A percentile compares a stretch with the other conserved stretches of the same genome.
Evolutionary conservation across 2,888 invertebrate genomes (phyloP).

Genomic region (Drosophila borborema): DNA sequence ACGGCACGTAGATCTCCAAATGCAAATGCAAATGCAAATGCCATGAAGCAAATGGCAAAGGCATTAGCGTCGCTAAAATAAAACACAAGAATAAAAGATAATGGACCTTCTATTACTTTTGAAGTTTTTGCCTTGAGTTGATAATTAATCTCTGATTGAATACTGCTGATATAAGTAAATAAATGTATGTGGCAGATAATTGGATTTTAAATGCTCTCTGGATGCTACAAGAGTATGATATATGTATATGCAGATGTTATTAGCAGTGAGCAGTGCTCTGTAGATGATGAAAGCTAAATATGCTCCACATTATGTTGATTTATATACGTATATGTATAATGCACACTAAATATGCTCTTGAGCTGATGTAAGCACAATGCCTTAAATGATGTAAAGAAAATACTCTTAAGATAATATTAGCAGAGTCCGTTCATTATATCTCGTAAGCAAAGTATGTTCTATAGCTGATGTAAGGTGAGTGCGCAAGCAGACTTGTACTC

Average conservation of each 20-base stretch:
- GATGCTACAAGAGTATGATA: no score
- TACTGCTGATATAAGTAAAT: not conserved
- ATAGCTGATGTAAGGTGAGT: not conserved
- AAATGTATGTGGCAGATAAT: not conserved
- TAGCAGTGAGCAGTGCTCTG: not conserved
- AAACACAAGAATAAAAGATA: not conserved
- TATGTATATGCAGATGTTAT: not conserved
- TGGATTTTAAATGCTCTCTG: no score
- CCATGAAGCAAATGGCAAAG: conserved; percentile 4
- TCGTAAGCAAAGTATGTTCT: not conserved
- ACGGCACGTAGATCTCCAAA: conserved; percentile 58
- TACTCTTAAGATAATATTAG: not conserved
- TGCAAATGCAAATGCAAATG: conserved; percentile 5
- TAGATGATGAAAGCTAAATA: no score
- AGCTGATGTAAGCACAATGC: not conserved
- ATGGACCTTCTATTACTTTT: not conserved
- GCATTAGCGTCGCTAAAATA: not conserved
- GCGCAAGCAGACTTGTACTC: not conserved
- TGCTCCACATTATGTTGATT: no score
- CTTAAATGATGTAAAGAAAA: no score
- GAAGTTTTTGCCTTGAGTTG: not conserved
- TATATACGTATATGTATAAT: no score
- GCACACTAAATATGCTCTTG: not conserved
- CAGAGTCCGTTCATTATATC: not conserved
- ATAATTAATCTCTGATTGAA: not conserved